A percentile compares a stretch with the other conserved stretches of the same genome.
These are phyloP conservation scores for Hippocampus zosterae DNA, from an alignment of 2,113 vertebrate genomes.

Conservation along the genomic window DNA sequence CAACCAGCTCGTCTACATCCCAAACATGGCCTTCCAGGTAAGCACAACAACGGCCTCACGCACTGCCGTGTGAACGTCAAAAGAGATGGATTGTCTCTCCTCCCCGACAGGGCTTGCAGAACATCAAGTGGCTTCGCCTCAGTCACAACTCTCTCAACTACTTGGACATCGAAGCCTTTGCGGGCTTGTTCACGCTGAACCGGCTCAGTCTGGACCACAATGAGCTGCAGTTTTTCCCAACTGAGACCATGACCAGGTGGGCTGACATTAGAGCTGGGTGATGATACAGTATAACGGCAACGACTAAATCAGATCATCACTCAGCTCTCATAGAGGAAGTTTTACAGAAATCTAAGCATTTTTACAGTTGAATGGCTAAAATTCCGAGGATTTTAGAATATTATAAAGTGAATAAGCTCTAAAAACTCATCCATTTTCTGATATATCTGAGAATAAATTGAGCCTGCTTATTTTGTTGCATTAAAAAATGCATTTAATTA, in stretches of 20 bases:
- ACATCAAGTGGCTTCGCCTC: conserved; percentile 82
- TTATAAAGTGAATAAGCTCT: too few relatives aligned
- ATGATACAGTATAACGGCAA: too few relatives aligned
- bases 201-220: conserved; percentile 90
- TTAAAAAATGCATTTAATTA: too few relatives aligned
- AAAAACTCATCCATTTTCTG: too few relatives aligned
- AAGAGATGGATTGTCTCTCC: not conserved
- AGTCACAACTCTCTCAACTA: conserved; percentile 88
- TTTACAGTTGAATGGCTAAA: too few relatives aligned
- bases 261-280: not conserved
- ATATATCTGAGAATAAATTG: too few relatives aligned
- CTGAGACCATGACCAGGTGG: conserved; percentile 79
- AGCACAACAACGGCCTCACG: not conserved
- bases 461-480: too few relatives aligned
- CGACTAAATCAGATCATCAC: too few relatives aligned
- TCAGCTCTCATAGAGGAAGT: too few relatives aligned
- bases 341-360: too few relatives aligned
- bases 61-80: not conserved
- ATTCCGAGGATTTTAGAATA: too few relatives aligned
- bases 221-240: conserved; percentile 85
- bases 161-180: conserved; percentile 83
- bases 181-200: conserved; percentile 79
- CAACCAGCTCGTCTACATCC: conserved; percentile 87
- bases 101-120: conserved; percentile 81
- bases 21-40: conserved; percentile 86